Evolutionary conservation across 2,888 invertebrate genomes (phyloP).

Genomic region (Catocala nupta): DNA sequence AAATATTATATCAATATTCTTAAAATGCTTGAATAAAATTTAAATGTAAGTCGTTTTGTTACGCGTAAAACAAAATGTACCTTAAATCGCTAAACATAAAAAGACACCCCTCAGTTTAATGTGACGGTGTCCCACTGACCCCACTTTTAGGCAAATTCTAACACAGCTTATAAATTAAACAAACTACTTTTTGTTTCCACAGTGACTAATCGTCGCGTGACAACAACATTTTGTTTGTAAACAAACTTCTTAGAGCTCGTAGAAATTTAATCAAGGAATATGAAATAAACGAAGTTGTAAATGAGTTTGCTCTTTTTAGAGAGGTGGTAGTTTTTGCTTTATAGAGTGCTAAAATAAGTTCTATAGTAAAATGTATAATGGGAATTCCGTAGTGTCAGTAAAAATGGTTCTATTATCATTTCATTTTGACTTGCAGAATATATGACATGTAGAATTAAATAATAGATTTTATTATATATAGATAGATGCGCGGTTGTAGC

Average conservation of each 20-base stretch:
- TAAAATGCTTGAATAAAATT: too few relatives aligned
- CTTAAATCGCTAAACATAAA: conserved; percentile 9
- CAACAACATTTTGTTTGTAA: conserved; percentile 4
- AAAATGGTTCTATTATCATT: too few relatives aligned
- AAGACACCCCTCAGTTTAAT: conserved; percentile 9
- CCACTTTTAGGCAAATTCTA: conserved; percentile 10
- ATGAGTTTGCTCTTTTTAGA: neutral
- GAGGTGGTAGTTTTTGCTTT: too few relatives aligned
- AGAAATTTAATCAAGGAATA: neutral
- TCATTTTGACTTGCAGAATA: too few relatives aligned
- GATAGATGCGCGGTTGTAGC: too few relatives aligned
- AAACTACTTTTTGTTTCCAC: conserved; percentile 9
- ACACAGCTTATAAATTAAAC: conserved; percentile 12
- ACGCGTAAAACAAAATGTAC: neutral
- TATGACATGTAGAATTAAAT: too few relatives aligned
- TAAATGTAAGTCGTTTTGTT: neutral
- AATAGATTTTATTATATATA: too few relatives aligned
- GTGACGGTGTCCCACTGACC: conserved; percentile 9
- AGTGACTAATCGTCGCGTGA: neutral
- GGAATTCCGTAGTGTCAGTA: too few relatives aligned
- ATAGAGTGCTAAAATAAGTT: too few relatives aligned
- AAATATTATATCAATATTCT: too few relatives aligned
- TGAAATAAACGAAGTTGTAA: neutral
- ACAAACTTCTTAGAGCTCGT: neutral
- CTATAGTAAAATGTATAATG: too few relatives aligned